phyloP scores from a whole-genome alignment of 2,888 invertebrate genomes.

The Napeogenes inachia region DNA sequence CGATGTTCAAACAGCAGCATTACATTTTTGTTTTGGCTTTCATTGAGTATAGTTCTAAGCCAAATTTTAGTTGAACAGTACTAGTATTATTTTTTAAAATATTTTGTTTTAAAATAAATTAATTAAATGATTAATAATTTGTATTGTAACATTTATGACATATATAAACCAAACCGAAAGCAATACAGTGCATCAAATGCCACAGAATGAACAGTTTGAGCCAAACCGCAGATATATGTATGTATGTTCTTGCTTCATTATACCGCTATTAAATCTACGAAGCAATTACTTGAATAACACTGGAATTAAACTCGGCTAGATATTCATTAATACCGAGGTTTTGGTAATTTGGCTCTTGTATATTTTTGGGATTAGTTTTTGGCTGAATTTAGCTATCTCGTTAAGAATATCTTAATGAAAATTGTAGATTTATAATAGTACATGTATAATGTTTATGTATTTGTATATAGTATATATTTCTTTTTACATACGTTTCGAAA shows the following conservation, averaged over 20 bases:
- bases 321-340: conserved; percentile 6
- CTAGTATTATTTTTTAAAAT: too few relatives aligned
- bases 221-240: conserved; percentile 11
- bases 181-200: neutral
- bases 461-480: too few relatives aligned
- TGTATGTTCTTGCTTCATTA: conserved; percentile 30
- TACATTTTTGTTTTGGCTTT: conserved; percentile 5
- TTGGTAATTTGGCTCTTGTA: neutral
- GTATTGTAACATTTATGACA: neutral
- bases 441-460: too few relatives aligned
- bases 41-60: neutral
- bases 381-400: neutral
- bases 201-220: neutral
- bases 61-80: neutral
- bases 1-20: conserved; percentile 6
- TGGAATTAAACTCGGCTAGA: conserved; percentile 10
- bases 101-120: too few relatives aligned
- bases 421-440: too few relatives aligned
- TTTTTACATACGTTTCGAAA: too few relatives aligned
- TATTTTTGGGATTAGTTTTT: conserved; percentile 1
- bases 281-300: conserved; percentile 25
- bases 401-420: neutral
- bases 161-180: neutral
- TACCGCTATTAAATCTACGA: conserved; percentile 27
- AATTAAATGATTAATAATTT: too few relatives aligned